Percentiles rank a stretch among this genome's conserved stretches.
Evolutionary conservation across 2,113 vertebrate species (phyloP).

Genomic region (Petromus typicus): DNA sequence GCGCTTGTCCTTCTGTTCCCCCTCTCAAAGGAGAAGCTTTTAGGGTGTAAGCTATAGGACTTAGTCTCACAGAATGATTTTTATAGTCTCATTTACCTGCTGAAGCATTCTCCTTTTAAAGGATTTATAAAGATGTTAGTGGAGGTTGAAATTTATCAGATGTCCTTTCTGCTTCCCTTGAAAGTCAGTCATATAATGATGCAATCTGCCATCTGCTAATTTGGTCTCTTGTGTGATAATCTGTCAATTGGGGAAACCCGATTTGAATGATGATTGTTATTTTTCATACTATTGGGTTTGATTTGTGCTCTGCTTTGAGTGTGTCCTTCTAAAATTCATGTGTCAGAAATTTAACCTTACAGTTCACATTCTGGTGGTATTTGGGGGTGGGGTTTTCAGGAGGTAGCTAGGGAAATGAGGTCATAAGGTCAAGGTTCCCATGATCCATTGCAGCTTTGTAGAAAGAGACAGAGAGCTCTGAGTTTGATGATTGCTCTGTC

Average conservation of each 20-base stretch:
- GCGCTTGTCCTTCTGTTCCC: neutral
- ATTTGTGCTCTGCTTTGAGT: neutral
- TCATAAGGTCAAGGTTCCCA: neutral
- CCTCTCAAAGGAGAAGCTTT: neutral
- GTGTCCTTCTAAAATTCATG: neutral
- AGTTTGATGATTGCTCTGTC: neutral
- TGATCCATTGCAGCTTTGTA: neutral
- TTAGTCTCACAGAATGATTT: neutral
- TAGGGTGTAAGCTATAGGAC: neutral
- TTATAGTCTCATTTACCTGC: neutral
- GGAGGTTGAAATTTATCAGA: neutral
- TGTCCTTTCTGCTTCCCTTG: neutral
- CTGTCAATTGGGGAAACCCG: neutral
- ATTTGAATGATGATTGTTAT: neutral
- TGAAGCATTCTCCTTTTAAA: neutral
- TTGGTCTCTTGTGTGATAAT: neutral
- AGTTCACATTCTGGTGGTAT: neutral
- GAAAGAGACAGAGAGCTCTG: no score
- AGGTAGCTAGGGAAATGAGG: neutral
- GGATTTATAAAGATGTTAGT: neutral
- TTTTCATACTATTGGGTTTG: neutral
- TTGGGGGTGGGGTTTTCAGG: neutral
- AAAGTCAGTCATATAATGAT: neutral
- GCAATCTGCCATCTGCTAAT: neutral
- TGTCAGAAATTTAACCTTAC: neutral